Percentiles rank a stretch among this genome's conserved stretches.
Conservation (phyloP, 1,140 invertebrate species). For the Panulirus ornatus region DNA sequence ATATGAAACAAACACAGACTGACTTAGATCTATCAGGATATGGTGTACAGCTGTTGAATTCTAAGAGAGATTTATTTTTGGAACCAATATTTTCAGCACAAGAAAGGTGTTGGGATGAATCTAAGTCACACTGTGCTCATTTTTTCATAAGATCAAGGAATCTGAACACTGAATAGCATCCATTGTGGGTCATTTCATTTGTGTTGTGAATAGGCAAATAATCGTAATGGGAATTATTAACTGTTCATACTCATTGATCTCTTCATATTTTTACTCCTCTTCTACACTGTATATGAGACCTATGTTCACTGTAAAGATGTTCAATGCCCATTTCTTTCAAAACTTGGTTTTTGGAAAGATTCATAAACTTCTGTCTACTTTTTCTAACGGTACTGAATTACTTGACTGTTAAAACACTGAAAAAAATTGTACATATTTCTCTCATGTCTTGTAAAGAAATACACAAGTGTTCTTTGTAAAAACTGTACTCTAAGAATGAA, state of each 20-base stretch:
- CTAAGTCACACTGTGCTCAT: conserved; percentile 66
- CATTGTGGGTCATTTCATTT: background rate
- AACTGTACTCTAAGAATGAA: conserved; percentile 51
- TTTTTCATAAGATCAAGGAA: background rate
- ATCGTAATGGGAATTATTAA: conserved; percentile 1
- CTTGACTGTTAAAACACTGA: conserved; percentile 46
- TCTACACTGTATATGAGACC: background rate
- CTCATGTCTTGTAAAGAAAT: conserved; percentile 62
- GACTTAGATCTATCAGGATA: conserved; percentile 66
- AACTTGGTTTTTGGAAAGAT: background rate
- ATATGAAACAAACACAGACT: conserved; percentile 61
- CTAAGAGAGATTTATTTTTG: conserved; percentile 72
- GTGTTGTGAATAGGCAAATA: conserved; percentile 49
- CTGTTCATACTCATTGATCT: background rate
- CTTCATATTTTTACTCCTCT: conserved; percentile 10
- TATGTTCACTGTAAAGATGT: conserved; percentile 13
- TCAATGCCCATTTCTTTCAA: conserved; percentile 31
- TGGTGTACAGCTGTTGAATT: conserved; percentile 69
- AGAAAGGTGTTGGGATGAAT: conserved; percentile 67
- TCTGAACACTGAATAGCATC: background rate
- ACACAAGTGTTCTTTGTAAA: conserved; percentile 73
- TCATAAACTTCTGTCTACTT: background rate
- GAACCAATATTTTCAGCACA: conserved; percentile 67
- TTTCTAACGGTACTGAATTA: conserved; percentile 47
- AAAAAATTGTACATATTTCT: conserved; percentile 61